Percentiles rank a stretch among this genome's conserved stretches.
Evolutionary conservation across 2,888 invertebrate species (phyloP).

Genomic region (Pseudococcus jackbeardsleyi): DNA sequence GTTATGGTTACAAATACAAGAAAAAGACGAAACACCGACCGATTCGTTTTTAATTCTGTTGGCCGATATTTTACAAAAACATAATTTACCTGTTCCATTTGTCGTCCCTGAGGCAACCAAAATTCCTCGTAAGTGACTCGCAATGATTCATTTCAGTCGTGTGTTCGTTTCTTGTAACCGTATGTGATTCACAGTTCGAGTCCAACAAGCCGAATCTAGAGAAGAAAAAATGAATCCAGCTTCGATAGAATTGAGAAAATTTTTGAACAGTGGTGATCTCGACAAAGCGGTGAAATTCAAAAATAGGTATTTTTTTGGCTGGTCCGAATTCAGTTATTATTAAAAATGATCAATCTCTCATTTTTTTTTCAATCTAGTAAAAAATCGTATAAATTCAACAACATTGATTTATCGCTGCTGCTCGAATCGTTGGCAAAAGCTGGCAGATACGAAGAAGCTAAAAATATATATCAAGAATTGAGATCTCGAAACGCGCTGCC

Average conservation of each 20-base stretch:
- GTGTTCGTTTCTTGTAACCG: not conserved
- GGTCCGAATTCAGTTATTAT: too few species aligned
- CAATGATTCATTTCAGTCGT: not conserved
- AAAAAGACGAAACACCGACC: constrained; percentile 81
- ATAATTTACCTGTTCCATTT: constrained; percentile 81
- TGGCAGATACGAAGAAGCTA: constrained; percentile 42
- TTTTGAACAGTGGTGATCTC: constrained; percentile 71
- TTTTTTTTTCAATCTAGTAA: not conserved
- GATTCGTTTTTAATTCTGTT: constrained; percentile 78
- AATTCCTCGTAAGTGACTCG: not conserved
- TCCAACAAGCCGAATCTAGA: not conserved
- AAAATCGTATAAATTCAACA: constrained; percentile 69
- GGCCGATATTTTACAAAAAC: constrained; percentile 77
- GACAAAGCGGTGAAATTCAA: constrained; percentile 72
- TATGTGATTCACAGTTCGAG: not conserved
- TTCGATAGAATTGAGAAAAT: constrained; percentile 70
- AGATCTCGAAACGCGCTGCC: not conserved
- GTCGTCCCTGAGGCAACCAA: constrained; percentile 72
- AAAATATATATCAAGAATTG: constrained; percentile 11
- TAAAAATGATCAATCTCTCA: not conserved
- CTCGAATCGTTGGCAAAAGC: constrained; percentile 73
- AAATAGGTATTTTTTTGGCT: constrained; percentile 68
- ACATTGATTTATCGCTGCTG: constrained; percentile 72
- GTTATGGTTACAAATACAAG: constrained; percentile 87
- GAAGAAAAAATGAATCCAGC: not conserved